Base-by-base conservation (phyloP, 2,888 invertebrate genomes). In the Dasysyrphus tricinctus region DNA sequence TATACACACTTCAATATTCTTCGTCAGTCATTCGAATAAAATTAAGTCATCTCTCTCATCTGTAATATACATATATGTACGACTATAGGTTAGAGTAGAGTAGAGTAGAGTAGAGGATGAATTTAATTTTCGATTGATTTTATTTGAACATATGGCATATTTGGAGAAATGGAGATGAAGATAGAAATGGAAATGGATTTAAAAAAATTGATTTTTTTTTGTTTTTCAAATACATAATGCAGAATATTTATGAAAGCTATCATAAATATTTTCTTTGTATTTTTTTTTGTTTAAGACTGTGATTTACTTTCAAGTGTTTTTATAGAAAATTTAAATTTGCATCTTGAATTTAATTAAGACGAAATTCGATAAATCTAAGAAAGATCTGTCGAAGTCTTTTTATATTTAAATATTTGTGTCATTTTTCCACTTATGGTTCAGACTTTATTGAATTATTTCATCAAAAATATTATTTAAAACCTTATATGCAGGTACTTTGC, bases 11-110 rank as follows among this genome's bases (percentile, higher is more conserved):
- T 42, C 61, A 61, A 24, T 61, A 72, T 67, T 80, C 70, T 80
- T 80, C 57, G 72, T 63, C 77, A 73, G 80, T 78, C 69, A 81
- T 78, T 85, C 85, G 77, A 85, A 85, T 80, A 76, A 80, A 72
- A 85, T 80, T 80, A 63, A 70, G 47, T 76, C 65, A 67, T 84
- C 72, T 72, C 61, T 59, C 59, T 59, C 59, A 59, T 59, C 59
- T 61, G 14, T 61, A 61, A 61, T 61, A 42, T 24, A 24, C 3
- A 24, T 24, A 3, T 24, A 24, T 24, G 3, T 24, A 29, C 29
- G 32, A 24, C 7, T 3, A 32, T 32, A 32, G n/a, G n/a, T n/a
- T n/a, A n/a, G n/a, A n/a, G 3, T 24, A 24, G 24, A 24, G 24
- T 24, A 24, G 24, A 24, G 24, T 24, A 24, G 24, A n/a, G 24